These are phyloP conservation scores for Drosophila ananassae DNA, from an alignment of 1,140 invertebrate species.

Conservation along the genomic window DNA sequence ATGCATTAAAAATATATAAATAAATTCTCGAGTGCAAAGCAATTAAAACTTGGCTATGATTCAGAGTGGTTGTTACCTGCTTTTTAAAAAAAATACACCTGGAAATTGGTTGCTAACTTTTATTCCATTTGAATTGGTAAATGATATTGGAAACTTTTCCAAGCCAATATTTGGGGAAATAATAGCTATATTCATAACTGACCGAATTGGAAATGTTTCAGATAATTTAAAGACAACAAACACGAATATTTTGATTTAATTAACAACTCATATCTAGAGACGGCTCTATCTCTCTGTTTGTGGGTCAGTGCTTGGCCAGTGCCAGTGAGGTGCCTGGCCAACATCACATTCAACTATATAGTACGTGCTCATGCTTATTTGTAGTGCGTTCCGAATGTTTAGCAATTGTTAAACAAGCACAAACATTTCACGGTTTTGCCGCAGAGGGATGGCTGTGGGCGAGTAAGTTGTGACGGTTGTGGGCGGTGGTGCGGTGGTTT, in stretches of 20 bases:
- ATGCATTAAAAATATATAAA: slow-evolving; percentile 21
- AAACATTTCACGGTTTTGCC: slow-evolving; percentile 40
- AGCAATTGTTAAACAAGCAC: slow-evolving; percentile 39
- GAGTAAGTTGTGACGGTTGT: neutral
- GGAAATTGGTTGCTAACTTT: too few relatives aligned
- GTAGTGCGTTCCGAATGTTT: slow-evolving; percentile 26
- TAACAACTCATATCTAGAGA: neutral
- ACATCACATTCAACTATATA: neutral
- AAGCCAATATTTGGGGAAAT: neutral
- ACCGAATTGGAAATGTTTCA: too few relatives aligned
- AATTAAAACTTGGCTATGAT: slow-evolving; percentile 23
- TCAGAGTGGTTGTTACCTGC: too few relatives aligned
- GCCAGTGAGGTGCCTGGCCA: neutral
- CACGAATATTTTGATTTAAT: neutral
- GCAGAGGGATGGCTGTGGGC: neutral
- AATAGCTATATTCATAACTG: too few relatives aligned
- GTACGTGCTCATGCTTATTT: slow-evolving; percentile 4
- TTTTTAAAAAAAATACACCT: neutral
- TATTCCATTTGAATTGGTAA: slow-evolving; percentile 11
- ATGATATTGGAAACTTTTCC: neutral
- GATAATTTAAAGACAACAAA: too few relatives aligned
- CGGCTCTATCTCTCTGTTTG: neutral
- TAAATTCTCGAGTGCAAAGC: neutral
- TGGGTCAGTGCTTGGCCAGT: neutral
- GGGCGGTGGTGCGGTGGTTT: neutral